These are phyloP conservation scores for Tragelaphus imberbis DNA, from an alignment of 2,113 vertebrate genomes.

Conservation along the genomic window DNA sequence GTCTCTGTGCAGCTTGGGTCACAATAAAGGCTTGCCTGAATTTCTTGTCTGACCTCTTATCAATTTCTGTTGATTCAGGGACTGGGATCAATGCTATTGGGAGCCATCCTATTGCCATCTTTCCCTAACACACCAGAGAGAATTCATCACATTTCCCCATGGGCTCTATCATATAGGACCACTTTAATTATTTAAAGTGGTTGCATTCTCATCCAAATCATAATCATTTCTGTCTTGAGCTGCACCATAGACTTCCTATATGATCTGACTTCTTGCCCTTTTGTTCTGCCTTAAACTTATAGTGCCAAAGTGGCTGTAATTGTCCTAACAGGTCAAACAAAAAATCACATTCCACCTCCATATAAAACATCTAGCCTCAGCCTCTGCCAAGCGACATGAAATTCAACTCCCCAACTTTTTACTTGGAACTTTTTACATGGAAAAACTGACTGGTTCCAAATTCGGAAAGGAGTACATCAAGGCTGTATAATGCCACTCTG, in stretches of 20 bases:
- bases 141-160: too few species aligned
- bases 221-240: not conserved
- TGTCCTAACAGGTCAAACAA: not conserved
- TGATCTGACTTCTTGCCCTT: not conserved
- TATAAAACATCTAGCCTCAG: rapidly evolving
- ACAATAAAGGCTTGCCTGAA: not conserved
- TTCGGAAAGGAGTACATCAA: not conserved
- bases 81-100: not conserved
- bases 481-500: not conserved
- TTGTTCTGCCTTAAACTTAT: not conserved
- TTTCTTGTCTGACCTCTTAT: not conserved
- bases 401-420: not conserved
- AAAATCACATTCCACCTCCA: not conserved
- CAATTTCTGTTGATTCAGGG: not conserved
- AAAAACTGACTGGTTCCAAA: not conserved
- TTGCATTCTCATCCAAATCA: not conserved
- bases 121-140: not conserved
- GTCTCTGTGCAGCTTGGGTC: not conserved
- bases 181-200: not conserved
- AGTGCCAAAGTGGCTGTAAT: not conserved
- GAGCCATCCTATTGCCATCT: rapidly evolving
- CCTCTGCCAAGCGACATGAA: not conserved
- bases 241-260: not conserved
- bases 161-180: not conserved
- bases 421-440: not conserved